Evolutionary conservation across 2,113 vertebrate genomes (phyloP), one percentile per base, ranked within the genome.

Genomic region (Esox niger): DNA sequence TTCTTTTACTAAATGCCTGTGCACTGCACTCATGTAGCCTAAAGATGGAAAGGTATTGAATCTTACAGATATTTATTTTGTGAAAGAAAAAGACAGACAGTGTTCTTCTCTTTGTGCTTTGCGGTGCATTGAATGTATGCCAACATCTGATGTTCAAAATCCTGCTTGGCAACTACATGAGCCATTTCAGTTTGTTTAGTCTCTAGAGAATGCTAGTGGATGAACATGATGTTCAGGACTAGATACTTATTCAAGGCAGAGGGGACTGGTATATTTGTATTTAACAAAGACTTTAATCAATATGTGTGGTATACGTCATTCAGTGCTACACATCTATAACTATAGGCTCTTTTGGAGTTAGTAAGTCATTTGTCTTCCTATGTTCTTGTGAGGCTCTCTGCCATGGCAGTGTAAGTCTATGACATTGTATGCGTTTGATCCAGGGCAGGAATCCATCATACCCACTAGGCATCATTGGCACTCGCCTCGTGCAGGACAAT

Each of bases 381-480:
- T 71, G 49, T 47, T 60, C 60, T 38, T 73, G n/a, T 80, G 76
- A 79, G 76, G 71, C 75, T 55, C 67, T 71, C 79, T 85, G 77
- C 80, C 83, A 83, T 80, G 85, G 78, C 83, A 70, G 49, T 71
- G 29, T 66, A 13, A 75, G 75, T 75, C 64, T 71, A 47, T 80
- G 84, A 81, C 85, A 81, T 80, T 55, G 64, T 61, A 71, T 49
- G 75, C 69, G 63, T 87, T 88, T 81, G 79, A 87, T 79, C 68
- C 32, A 30, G 33, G 64, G 70, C 62, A 76, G 68, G 66, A 81
- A 91, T 91, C 83, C 87, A 91, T 91, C 90, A 89, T 73, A 75
- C 69, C 71, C 72, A 77, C 68, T 79, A 71, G 73, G 84, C 77
- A 83, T 87, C 86, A 75, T 81, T 86, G 85, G 80, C 75, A 75